Conservation (phyloP, 2,113 vertebrate species). For the Hoplias malabaricus region DNA sequence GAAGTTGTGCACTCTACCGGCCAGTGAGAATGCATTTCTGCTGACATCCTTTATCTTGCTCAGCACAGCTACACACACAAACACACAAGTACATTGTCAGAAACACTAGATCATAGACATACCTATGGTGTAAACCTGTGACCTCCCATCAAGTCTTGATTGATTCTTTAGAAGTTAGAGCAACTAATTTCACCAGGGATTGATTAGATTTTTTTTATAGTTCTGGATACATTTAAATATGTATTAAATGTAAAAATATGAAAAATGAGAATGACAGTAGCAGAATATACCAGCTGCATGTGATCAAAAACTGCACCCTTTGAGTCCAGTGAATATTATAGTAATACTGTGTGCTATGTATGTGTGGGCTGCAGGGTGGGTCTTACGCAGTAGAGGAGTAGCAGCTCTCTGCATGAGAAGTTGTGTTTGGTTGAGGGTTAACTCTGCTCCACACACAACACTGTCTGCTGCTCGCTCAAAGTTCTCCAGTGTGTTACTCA, state of each 20-base stretch:
- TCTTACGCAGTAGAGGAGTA: constrained; percentile 83
- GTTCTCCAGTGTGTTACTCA: constrained; percentile 81
- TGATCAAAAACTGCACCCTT: neutral
- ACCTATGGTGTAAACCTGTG: neutral
- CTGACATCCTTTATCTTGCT: constrained; percentile 77
- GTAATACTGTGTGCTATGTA: neutral
- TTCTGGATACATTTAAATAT: no score
- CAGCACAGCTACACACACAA: constrained; percentile 58
- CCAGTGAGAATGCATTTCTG: constrained; percentile 70
- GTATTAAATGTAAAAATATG: no score
- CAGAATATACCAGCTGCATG: no score
- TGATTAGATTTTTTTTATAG: no score
- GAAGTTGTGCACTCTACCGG: constrained; percentile 73
- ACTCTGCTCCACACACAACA: constrained; percentile 82
- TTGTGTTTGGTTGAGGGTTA: constrained; percentile 84
- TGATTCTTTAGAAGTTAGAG: neutral
- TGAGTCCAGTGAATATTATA: neutral
- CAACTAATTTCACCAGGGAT: neutral
- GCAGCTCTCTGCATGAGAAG: constrained; percentile 69
- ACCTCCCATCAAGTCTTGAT: neutral
- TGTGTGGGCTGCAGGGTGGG: neutral
- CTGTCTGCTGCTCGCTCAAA: constrained; percentile 73
- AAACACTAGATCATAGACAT: neutral
- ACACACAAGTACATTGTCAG: neutral
- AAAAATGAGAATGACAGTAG: no score